phyloP scores from a whole-genome alignment of 2,888 invertebrate genomes.

The Phyllotreta striolata region DNA sequence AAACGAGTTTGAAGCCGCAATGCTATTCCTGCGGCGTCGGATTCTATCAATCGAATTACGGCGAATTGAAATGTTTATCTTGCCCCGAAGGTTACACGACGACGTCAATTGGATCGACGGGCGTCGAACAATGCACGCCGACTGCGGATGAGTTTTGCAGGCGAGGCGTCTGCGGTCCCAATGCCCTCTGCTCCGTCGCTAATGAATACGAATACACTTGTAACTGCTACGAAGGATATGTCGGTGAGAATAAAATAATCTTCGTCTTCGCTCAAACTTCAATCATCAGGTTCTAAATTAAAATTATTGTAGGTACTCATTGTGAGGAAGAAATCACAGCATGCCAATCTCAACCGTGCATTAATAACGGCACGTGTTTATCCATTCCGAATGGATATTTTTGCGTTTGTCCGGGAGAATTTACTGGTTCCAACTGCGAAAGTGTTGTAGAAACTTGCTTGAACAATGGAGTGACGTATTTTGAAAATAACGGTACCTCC shows the following conservation, averaged over 20 bases:
- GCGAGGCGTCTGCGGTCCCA: constrained; percentile 63
- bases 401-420: constrained; percentile 65
- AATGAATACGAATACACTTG: constrained; percentile 61
- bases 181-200: constrained; percentile 57
- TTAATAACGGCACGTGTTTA: constrained; percentile 64
- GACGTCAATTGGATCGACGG: constrained; percentile 55
- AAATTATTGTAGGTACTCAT: constrained; percentile 61
- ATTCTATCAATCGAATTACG: constrained; percentile 64
- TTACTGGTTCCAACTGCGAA: constrained; percentile 64
- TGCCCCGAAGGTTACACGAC: constrained; percentile 68
- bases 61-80: constrained; percentile 65
- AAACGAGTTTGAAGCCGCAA: constrained; percentile 65
- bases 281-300: constrained; percentile 2
- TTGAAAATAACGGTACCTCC: constrained; percentile 58
- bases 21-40: constrained; percentile 65
- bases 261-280: constrained; percentile 17
- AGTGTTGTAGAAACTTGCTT: constrained; percentile 59
- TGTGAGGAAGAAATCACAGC: constrained; percentile 63
- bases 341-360: constrained; percentile 66
- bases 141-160: constrained; percentile 63
- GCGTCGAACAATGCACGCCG: constrained; percentile 61
- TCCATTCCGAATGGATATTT: constrained; percentile 50
- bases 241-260: constrained; percentile 58
- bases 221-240: constrained; percentile 62
- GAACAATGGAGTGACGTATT: constrained; percentile 64